Base-by-base conservation (phyloP, 2,797 vertebrate genomes). In the Eurystomus glaucurus region DNA sequence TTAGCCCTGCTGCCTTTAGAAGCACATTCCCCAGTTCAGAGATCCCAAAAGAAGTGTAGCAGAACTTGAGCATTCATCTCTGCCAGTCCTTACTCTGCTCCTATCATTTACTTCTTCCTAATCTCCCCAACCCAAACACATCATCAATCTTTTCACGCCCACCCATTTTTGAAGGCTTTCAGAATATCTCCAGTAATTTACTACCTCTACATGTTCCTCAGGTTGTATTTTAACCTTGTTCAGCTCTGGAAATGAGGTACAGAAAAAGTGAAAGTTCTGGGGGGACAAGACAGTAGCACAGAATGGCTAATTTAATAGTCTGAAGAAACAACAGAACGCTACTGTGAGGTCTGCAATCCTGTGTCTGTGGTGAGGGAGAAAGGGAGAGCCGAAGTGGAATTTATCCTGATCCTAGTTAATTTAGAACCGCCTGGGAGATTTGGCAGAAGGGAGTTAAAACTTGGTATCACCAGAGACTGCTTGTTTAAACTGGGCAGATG, bases 381-480 rank as follows among this genome's bases (percentile, higher is more conserved):
- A 55, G 28, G 29, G 5, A 88, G 31, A 70, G 50, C 66, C 74
- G 48, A 61, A 83, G 26, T 8, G 23, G 50, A 80, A 81, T 74
- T 88, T 66, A 79, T 60, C 62, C 66, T 46, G 21, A 71, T 51
- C 45, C 69, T 39, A 23, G 10, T 18, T 41, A 64, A 77, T 68
- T 87, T 68, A 72, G 35, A 94, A 87, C 61, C 68, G 55, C 45
- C 81, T 54, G 39, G 18, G 46, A 89, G 61, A 86, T 55, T 2
- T 79, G 65, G 76, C 65, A 93, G 52, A 84, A 54, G 54, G 85
- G 54, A 87, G 58, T 70, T 93, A 90, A 79, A 94, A 89, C 26
- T 60, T 2, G 0, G 43, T 65, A 2, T 81, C 54, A 75, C 35
- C 69, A 76, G 74, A 80, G n/a, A 65, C 43, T 78, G 71, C 62